A percentile compares a stretch with the other conserved stretches of the same genome.
These are phyloP conservation scores for Ypsolopha sequella DNA, from an alignment of 2,888 invertebrate genomes.

Conservation along the genomic window DNA sequence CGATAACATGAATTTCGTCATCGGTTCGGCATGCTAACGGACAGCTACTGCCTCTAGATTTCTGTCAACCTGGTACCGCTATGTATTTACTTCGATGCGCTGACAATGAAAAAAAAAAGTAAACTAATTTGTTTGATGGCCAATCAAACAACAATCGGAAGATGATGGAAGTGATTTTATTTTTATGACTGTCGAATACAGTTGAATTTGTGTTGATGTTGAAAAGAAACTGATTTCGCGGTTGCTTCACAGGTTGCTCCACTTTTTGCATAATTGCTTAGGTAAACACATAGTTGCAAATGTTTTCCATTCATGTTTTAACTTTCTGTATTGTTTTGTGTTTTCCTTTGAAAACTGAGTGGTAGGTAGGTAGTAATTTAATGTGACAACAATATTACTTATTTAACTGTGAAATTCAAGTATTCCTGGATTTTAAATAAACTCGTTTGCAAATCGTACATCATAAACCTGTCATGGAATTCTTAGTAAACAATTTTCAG, in stretches of 20 bases:
- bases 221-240: not conserved
- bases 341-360: too few species aligned
- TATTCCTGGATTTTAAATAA: too few species aligned
- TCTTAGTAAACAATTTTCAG: too few species aligned
- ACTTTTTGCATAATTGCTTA: constrained; percentile 9
- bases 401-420: too few species aligned
- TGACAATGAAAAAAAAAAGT: constrained; percentile 48
- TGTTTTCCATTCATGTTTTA: too few species aligned
- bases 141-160: not conserved
- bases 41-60: constrained; percentile 17
- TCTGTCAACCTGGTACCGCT: constrained; percentile 57
- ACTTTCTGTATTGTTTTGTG: too few species aligned
- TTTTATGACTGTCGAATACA: not conserved
- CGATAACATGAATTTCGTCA: constrained; percentile 3
- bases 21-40: not conserved
- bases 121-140: constrained; percentile 22
- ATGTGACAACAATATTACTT: too few species aligned
- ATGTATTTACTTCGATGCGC: constrained; percentile 62
- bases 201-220: not conserved
- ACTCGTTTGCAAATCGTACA: too few species aligned
- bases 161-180: not conserved
- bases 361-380: too few species aligned
- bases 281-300: not conserved
- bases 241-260: constrained; percentile 27
- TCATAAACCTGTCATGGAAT: too few species aligned